Base-by-base conservation (phyloP, 1,140 invertebrate genomes). In the Gyrodactylus salaris region DNA sequence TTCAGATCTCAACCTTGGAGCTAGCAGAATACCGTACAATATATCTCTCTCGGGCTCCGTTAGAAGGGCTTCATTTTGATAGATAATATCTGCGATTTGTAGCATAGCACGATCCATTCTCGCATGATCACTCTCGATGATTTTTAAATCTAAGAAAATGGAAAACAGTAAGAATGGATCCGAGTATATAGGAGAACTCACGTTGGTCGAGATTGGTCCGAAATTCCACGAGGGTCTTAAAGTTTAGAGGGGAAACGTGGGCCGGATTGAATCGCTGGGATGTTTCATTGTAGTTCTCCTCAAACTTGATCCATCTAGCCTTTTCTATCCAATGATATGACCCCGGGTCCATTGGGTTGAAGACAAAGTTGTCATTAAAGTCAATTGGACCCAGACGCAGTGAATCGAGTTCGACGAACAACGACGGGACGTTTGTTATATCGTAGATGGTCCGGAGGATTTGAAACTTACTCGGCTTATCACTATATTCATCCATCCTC, bases 211-310 rank as follows among this genome's bases (percentile, higher is more conserved):
- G 21, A 16, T 71, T 21, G 25, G 25, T 25, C 24, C 70, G 70
- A 25, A 71, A 71, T 71, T 71, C 21, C 25, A 25, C 25, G n/a
- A 71, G 25, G 20, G 70, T 25, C 2, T 21, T 71, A 25, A 71
- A 71, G 7, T 71, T 71, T n/a, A 71, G 26, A 1, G 70, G 70
- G 21, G 70, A 71, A 24, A 24, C 25, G n/a, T 71, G 70, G 21
- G 70, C 70, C 25, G 21, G 7, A 1, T 25, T 25, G 70, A 71
- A 71, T 24, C 21, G 25, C 7, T 71, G 21, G 70, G 70, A 71
- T 24, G 26, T 20, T 71, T 71, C 70, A 71, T 71, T 71, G 70
- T 71, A 71, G 24, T 25, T 24, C 25, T 71, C 21, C n/a, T 71
- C 70, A 25, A 25, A 71, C 26, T 71, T 71, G 1, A 71, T 25